Base-by-base conservation (phyloP, 2,888 invertebrate species). In the Euspilapteryx auroguttella region DNA sequence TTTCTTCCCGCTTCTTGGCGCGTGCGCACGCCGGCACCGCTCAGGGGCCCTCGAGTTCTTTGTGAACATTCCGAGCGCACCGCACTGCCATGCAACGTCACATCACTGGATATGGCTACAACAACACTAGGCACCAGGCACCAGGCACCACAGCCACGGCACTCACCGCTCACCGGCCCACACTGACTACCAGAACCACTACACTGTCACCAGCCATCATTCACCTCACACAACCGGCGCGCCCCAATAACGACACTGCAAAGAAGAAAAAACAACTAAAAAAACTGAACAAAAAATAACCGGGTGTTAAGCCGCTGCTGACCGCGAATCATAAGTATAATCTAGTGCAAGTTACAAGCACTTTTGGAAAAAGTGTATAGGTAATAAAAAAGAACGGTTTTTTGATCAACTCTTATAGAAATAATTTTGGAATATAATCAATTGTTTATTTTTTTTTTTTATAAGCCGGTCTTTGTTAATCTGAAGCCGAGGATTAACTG, bases 61-160 rank as follows among this genome's bases (percentile, higher is more conserved):
- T 55, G 75, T 71, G 50, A 75, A 75, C 75, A 75, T 75, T 57
- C 65, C 75, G 73, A 63, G 52, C 45, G 48, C 44, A 55, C 55
- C 55, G 57, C 59, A 55, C 56, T 58, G 64, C 65, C 69, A 69
- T 69, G 56, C 51, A 64, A 57, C 50, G 61, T 71, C 69, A 73
- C 71, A 69, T 68, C 28, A 22, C 33, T 23, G 10, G 11, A 15
- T 3, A 21, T n/a, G n/a, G n/a, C n/a, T n/a, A n/a, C n/a, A n/a
- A n/a, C n/a, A n/a, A n/a, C n/a, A n/a, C n/a, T n/a, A n/a, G n/a
- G n/a, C n/a, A n/a, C n/a, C n/a, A n/a, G n/a, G 46, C 55, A 58
- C 58, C 48, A 52, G 37, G 21, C 24, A 25, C 12, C 25, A 33
- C 27, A 25, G 27, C 11, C 17, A 10, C 14, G 12, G 20, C 6